Base-by-base conservation (phyloP, 1,140 invertebrate species). In the Chlorops oryzae region DNA sequence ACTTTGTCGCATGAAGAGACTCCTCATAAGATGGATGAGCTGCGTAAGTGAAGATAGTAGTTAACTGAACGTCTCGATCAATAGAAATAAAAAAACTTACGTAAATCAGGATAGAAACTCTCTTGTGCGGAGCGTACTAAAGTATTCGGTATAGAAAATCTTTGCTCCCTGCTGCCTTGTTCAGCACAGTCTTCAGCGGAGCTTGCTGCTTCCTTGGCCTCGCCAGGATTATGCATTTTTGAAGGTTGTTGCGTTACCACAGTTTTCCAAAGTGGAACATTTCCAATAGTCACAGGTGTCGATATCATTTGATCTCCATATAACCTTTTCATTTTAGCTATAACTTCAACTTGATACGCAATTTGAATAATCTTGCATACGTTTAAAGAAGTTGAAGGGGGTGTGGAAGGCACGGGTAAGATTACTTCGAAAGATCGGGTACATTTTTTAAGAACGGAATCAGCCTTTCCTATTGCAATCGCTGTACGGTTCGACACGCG, bases 351-450 rank as follows among this genome's bases (percentile, higher is more conserved):
- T 57, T 80, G 76, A 69, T 86, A 87, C 52, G 80, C 78, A 41
- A 86, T 70, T 65, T 85, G 82, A 46, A 88, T 86, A 34, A 87
- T 78, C 32, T 76, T 75, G 56, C 85, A 87, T 50, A 83, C 77
- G 15, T 78, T 75, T 2, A 86, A 73, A 65, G 86, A 85, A 2
- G 84, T 84, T n/a, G n/a, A n/a, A 2, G 84, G 84, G 10, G 85
- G 84, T 51, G 85, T 67, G 2, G 83, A 75, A 0, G 85, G 84
- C 27, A 88, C 73, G 12, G 75, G 71, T 34, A 87, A 59, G 24
- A 65, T 70, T 34, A 61, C 51, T 37, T 47, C 58, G 37, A 63
- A 27, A 4, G 67, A 59, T 10, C 62, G 57, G 2, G 63, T 66
- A 44, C 56, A 49, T 9, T 58, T 57, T 3, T 68, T 77, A 80